phyloP scores from a whole-genome alignment of 92 coral and sea anemone species.

The Parazoanthus darwini region DNA sequence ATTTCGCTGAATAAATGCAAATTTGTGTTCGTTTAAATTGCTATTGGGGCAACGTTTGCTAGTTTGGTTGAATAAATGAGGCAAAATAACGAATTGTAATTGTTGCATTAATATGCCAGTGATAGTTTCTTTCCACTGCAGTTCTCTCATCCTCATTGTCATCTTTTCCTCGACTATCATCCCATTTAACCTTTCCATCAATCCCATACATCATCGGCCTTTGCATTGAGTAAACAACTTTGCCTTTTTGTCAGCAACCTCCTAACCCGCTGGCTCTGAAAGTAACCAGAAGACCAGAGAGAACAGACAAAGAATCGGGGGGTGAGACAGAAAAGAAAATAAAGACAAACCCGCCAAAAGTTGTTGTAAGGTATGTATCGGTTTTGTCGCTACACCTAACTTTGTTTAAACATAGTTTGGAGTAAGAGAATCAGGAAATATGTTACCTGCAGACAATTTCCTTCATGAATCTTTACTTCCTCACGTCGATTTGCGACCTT shows the following conservation, averaged over 20 bases:
- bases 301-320: constrained; percentile 65
- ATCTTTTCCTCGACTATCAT: neutral
- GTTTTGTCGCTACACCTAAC: neutral
- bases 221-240: neutral
- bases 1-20: neutral
- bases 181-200: neutral
- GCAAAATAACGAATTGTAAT: neutral
- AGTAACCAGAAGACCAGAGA: constrained; percentile 51
- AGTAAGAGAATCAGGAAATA: too few species aligned
- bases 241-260: constrained; percentile 65
- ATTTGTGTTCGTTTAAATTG: neutral
- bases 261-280: constrained; percentile 87
- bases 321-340: constrained; percentile 83
- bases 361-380: constrained; percentile 83
- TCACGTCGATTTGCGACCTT: too few species aligned
- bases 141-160: neutral
- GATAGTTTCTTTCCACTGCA: neutral
- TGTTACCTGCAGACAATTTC: too few species aligned
- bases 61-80: neutral
- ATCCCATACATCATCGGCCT: neutral
- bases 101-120: neutral
- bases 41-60: neutral
- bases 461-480: too few species aligned
- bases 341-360: constrained; percentile 95
- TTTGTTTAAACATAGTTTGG: too few species aligned